Conservation (phyloP, 2,797 vertebrate species). For the Pangasius krempfi region DNA sequence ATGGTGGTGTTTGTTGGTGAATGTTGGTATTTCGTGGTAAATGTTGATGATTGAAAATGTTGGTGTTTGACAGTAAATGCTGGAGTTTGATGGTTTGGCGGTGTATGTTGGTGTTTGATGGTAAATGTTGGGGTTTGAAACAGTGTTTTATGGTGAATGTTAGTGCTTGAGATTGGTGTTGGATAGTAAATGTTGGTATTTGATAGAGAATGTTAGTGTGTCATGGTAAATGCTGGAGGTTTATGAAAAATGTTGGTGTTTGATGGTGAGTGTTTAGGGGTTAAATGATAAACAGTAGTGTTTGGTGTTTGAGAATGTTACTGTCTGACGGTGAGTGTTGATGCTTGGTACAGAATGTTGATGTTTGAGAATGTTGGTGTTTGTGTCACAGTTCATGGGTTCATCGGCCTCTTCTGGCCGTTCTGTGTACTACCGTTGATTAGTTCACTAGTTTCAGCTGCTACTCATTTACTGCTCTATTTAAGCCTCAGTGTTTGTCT, state of each 20-base stretch:
- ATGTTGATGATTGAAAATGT: background rate
- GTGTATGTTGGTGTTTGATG: background rate
- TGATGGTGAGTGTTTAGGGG: background rate
- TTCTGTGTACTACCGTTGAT: too few species aligned
- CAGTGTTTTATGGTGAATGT: background rate
- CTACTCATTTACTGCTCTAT: too few species aligned
- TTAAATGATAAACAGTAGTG: background rate
- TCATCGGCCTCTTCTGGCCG: too few species aligned
- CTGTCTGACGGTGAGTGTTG: background rate
- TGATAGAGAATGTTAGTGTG: background rate
- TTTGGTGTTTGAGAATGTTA: background rate
- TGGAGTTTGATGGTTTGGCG: background rate
- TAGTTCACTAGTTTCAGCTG: too few species aligned
- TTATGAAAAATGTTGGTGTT: background rate
- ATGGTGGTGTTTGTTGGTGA: background rate
- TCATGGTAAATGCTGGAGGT: background rate
- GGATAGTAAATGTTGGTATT: background rate
- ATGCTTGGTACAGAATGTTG: too few species aligned
- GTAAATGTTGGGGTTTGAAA: too few species aligned
- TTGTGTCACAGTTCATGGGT: too few species aligned
- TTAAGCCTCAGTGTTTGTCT: too few species aligned
- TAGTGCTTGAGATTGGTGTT: background rate
- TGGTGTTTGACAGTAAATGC: background rate
- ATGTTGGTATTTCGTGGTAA: background rate
- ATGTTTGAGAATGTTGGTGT: too few species aligned